Percentiles rank a stretch among this genome's conserved stretches.
These are phyloP conservation scores for Galeopsomyia nigrocyanea DNA, from an alignment of 2,888 invertebrate genomes.

Conservation along the genomic window DNA sequence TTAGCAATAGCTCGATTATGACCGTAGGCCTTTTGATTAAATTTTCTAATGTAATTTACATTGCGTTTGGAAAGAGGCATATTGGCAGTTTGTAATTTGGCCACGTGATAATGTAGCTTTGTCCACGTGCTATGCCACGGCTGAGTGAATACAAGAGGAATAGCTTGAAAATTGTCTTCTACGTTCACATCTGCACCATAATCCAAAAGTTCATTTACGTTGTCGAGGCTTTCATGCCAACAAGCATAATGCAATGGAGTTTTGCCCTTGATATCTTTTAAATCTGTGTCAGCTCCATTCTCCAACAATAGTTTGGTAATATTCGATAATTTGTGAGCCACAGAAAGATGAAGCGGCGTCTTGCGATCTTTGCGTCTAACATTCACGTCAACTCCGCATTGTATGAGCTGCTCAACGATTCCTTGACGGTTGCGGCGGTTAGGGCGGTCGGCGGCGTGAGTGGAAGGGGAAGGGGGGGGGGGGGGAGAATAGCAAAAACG, in stretches of 20 bases:
- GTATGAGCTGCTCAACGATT: neutral
- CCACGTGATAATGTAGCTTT: neutral
- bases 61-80: no score
- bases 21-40: no score
- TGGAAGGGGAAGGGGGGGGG: no score
- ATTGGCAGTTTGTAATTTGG: neutral
- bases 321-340: neutral
- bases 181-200: constrained; percentile 4
- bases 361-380: neutral
- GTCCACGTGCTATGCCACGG: neutral
- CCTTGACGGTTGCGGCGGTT: neutral
- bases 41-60: no score
- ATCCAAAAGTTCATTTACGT: neutral
- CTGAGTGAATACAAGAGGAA: neutral
- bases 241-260: neutral
- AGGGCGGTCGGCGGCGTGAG: no score
- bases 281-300: neutral
- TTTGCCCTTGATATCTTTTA: neutral
- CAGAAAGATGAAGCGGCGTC: neutral
- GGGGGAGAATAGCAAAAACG: no score
- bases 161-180: neutral
- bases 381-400: neutral
- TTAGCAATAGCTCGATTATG: no score
- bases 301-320: neutral
- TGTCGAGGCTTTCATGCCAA: neutral